Percentiles rank a stretch among this genome's conserved stretches.
phyloP scores from a whole-genome alignment of 2,113 vertebrate genomes.

The Oenanthe oenanthe region DNA sequence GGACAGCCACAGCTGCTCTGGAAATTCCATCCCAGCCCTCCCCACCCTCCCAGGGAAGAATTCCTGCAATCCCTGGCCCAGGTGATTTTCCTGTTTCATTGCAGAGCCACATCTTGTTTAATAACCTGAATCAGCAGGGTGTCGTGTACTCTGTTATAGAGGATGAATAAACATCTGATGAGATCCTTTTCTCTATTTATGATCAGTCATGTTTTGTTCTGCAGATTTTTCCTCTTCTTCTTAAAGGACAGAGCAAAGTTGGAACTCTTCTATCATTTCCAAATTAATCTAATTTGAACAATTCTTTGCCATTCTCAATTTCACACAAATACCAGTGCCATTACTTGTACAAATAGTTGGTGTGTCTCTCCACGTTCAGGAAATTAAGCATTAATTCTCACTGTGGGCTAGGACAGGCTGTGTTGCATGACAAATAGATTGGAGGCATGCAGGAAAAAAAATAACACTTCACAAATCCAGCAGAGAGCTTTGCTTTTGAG shows the following conservation, averaged over 20 bases:
- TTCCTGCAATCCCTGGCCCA: not conserved
- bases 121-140: not conserved
- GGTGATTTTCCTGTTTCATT: not conserved
- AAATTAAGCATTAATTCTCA: conserved; percentile 57
- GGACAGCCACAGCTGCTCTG: not conserved
- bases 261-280: not conserved
- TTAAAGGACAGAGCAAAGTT: not conserved
- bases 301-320: conserved; percentile 37
- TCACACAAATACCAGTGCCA: conserved; percentile 18
- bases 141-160: not conserved
- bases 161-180: conserved; percentile 39
- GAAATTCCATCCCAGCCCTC: not conserved
- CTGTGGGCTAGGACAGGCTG: conserved; percentile 19
- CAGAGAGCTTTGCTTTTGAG: conserved; percentile 5
- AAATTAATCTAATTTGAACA: conserved; percentile 49
- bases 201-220: conserved; percentile 6
- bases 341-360: conserved; percentile 54
- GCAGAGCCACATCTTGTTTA: conserved; percentile 18
- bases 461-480: not conserved
- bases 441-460: not conserved
- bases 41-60: not conserved
- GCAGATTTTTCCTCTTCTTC: not conserved
- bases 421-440: conserved; percentile 49
- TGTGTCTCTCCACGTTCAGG: conserved; percentile 48
- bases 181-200: conserved; percentile 16